Evolutionary conservation across 53 echinoderm and acorn worm genomes (phyloP).

Genomic region (Zoroaster sp.): DNA sequence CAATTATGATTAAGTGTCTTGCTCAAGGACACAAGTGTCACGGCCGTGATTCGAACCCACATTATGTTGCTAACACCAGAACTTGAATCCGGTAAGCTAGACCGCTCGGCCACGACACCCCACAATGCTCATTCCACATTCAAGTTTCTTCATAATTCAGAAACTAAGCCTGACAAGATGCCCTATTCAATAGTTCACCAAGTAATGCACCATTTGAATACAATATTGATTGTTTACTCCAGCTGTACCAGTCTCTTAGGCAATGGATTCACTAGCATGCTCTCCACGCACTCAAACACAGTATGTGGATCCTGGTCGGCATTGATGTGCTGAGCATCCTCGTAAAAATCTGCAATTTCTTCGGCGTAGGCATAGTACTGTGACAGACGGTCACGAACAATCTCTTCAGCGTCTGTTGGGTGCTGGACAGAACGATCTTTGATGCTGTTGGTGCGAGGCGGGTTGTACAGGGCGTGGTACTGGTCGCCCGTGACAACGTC

Average conservation of each 20-base stretch:
- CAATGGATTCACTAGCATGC: conserved; percentile 92
- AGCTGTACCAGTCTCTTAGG: conserved; percentile 72
- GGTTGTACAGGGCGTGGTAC: conserved; percentile 96
- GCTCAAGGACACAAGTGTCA: too few species aligned
- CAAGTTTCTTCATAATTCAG: too few species aligned
- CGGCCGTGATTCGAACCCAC: too few species aligned
- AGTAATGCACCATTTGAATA: too few species aligned
- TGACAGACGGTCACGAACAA: conserved; percentile 72
- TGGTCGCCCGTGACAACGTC: conserved; percentile 85
- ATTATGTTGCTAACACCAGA: too few species aligned
- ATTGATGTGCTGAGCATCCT: conserved; percentile 90
- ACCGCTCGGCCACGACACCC: too few species aligned
- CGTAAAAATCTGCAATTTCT: conserved; percentile 94
- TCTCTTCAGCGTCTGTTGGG: conserved; percentile 77
- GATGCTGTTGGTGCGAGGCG: conserved; percentile 81
- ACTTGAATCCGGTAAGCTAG: too few species aligned
- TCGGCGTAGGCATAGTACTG: conserved; percentile 92
- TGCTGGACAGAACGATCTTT: conserved; percentile 85
- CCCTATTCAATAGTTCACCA: too few species aligned
- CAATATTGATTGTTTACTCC: conserved; percentile 37
- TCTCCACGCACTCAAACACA: conserved; percentile 95
- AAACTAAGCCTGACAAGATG: too few species aligned
- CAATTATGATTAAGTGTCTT: too few species aligned
- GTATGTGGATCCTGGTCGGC: conserved; percentile 99
- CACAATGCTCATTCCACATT: too few species aligned